These are phyloP conservation scores for Siderastrea siderea DNA, from an alignment of 92 coral and sea anemone genomes.

Conservation along the genomic window DNA sequence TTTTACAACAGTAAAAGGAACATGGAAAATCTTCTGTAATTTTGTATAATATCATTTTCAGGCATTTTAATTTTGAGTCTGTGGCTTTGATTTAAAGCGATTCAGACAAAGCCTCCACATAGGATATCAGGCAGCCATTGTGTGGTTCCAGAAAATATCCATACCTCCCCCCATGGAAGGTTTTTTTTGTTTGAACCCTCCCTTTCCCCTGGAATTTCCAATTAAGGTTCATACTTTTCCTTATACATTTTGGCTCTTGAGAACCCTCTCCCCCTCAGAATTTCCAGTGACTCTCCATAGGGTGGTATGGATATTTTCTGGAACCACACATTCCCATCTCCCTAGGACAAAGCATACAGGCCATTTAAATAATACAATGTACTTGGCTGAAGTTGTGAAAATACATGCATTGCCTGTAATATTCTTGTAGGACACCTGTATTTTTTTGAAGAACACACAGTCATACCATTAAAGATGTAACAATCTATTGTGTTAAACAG, in stretches of 20 bases:
- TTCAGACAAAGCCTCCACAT: constrained; percentile 41
- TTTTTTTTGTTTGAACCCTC: background rate
- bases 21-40: constrained; percentile 40
- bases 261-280: background rate
- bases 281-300: background rate
- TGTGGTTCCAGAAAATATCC: constrained; percentile 9
- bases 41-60: constrained; percentile 46
- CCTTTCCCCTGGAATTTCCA: no score
- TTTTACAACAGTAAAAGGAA: constrained; percentile 46
- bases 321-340: constrained; percentile 11
- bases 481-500: background rate
- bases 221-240: no score
- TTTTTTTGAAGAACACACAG: constrained; percentile 36
- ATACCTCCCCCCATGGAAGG: constrained; percentile 6
- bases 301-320: no score
- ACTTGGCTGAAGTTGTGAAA: no score
- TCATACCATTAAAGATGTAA: constrained; percentile 24
- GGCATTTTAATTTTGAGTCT: constrained; percentile 38
- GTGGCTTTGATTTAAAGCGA: constrained; percentile 48
- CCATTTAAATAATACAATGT: no score
- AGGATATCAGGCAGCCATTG: constrained; percentile 25
- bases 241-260: no score
- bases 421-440: background rate
- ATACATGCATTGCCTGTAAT: background rate
- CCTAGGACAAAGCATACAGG: background rate